Base-by-base conservation (phyloP, 2,113 vertebrate species). In the Hirundichthys speculiger region DNA sequence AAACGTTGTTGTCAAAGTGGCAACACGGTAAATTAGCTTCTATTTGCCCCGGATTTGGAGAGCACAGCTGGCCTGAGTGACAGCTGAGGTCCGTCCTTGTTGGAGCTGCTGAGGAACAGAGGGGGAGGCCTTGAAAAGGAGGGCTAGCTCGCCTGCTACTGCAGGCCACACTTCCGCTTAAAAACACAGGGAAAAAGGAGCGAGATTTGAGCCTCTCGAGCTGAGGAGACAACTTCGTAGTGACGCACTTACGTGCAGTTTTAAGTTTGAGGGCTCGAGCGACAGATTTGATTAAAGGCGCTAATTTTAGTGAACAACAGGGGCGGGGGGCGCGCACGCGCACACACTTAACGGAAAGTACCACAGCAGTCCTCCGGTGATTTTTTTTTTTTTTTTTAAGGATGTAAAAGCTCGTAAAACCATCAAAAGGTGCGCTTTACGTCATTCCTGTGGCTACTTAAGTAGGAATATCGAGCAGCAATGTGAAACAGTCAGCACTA, bases 321-420 rank as follows among this genome's bases (percentile, higher is more conserved):
- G 14, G 47, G 79, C 77, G 83, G 77, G 74, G 27, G 58, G 67
- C 76, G 86, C 84, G 84, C 86, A 64, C 83, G 68, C 75, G 82
- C 82, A 72, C 73, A 39, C 75, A 56, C 59, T 45, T 90, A 89
- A 82, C 88, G 88, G 88, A 89, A 87, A 87, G 86, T 80, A 77
- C 34, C 65, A 66, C 48, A 9, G 25, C 15, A n/a, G 38, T 45
- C 16, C 24, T 53, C 38, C 13, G 34, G 1, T 3, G n/a, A n/a
- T n/a, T n/a, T n/a, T n/a, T n/a, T 27, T 34, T 34, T 4, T 52
- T 63, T 51, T 69, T 65, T 30, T 5, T 61, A 45, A 52, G 70
- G 64, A 73, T 66, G 65, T 46, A 21, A 48, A n/a, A 2, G 58
- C 2, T 41, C 49, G 40, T 25, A 39, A 74, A 50, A 69, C 2